Conservation (phyloP, 35 echinoderm and acorn worm genomes). For the Anneissia japonica region DNA sequence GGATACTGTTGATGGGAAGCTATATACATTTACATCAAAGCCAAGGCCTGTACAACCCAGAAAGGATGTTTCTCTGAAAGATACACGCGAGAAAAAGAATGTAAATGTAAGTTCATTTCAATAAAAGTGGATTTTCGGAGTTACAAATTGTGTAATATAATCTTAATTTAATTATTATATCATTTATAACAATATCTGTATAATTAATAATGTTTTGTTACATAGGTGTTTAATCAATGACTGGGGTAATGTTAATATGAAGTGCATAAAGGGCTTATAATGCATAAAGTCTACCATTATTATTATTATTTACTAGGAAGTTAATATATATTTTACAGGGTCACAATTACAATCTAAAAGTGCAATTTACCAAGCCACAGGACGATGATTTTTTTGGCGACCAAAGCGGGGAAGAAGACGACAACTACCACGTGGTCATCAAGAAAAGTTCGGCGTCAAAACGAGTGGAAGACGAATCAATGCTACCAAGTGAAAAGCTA, state of each 20-base stretch:
- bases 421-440: background rate
- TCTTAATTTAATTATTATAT: no score
- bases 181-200: no score
- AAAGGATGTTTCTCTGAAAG: background rate
- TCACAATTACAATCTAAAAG: background rate
- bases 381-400: background rate
- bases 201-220: no score
- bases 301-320: no score
- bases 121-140: no score
- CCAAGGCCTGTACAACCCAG: slow-evolving; percentile 61
- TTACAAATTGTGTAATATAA: no score
- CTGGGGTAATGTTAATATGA: no score
- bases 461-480: background rate
- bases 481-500: background rate
- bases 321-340: no score
- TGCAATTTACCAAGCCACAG: background rate
- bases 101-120: background rate
- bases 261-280: no score
- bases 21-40: slow-evolving; percentile 86
- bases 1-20: slow-evolving; percentile 10
- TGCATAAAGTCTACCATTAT: no score
- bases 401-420: background rate
- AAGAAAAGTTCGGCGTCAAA: background rate
- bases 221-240: no score
- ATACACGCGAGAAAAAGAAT: background rate